Conservation (phyloP, 2,797 vertebrate species). For the Novumbra hubbsi region DNA sequence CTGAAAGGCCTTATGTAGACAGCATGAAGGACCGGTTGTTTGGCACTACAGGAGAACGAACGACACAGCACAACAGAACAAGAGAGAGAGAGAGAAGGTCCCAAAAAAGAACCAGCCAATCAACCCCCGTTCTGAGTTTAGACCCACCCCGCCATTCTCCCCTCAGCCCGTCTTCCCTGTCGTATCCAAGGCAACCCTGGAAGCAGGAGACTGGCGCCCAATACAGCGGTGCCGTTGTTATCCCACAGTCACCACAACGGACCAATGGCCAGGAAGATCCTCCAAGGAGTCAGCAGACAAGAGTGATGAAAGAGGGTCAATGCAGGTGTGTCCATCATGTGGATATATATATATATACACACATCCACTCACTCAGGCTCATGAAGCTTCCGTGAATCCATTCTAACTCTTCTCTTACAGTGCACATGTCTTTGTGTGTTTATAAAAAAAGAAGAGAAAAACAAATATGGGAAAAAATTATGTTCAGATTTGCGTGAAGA, state of each 20-base stretch:
- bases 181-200: slow-evolving; percentile 23
- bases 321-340: slow-evolving; percentile 30
- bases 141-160: background rate
- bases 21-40: slow-evolving; percentile 33
- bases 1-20: slow-evolving; percentile 31
- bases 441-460: slow-evolving; percentile 44
- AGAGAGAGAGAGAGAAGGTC: slow-evolving; percentile 1
- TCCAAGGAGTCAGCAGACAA: slow-evolving; percentile 69
- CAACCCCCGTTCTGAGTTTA: background rate
- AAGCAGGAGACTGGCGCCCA: slow-evolving; percentile 44
- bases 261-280: slow-evolving; percentile 47
- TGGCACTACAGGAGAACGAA: slow-evolving; percentile 46
- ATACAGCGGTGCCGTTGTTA: slow-evolving; percentile 32
- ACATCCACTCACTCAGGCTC: slow-evolving; percentile 57
- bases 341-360: slow-evolving; percentile 41
- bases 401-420: slow-evolving; percentile 64
- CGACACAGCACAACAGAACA: slow-evolving; percentile 31
- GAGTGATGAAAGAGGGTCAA: slow-evolving; percentile 71
- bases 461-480: slow-evolving; percentile 40
- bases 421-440: slow-evolving; percentile 70
- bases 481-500: slow-evolving; percentile 53
- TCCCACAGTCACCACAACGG: slow-evolving; percentile 38
- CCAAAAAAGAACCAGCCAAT: slow-evolving; percentile 4
- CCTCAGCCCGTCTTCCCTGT: slow-evolving; percentile 12
- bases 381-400: slow-evolving; percentile 64